phyloP scores from a whole-genome alignment of 2,113 vertebrate species.

The Campylomormyrus numenius region DNA sequence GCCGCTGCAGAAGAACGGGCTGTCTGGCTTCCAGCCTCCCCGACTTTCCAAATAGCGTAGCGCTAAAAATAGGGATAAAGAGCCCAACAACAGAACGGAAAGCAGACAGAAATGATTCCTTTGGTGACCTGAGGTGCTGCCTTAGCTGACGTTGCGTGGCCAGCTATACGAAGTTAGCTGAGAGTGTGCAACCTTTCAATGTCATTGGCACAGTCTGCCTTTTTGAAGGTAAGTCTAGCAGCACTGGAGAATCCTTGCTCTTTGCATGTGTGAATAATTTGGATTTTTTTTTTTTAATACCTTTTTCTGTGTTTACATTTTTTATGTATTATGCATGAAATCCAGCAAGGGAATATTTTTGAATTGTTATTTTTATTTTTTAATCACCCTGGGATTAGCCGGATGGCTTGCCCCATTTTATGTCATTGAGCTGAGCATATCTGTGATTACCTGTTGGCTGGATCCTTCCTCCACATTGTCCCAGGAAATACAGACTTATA shows the following conservation, averaged over 20 bases:
- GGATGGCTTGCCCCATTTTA: background rate
- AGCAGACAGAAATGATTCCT: background rate
- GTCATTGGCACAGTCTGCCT: constrained; percentile 15
- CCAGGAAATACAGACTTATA: background rate
- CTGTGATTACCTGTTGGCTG: background rate
- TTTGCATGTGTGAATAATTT: background rate
- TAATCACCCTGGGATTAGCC: background rate
- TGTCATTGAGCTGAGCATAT: background rate
- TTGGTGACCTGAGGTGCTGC: background rate
- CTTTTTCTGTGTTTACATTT: background rate
- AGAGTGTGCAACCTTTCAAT: constrained; percentile 20
- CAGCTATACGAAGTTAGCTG: background rate
- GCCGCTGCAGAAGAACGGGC: background rate
- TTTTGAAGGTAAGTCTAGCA: constrained; percentile 20
- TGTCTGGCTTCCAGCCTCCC: background rate
- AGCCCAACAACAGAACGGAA: background rate
- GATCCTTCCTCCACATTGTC: background rate
- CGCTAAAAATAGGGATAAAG: background rate
- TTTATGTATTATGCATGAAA: background rate
- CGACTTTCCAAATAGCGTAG: background rate
- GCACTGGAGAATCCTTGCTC: background rate
- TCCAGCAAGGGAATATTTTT: background rate
- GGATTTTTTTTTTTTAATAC: background rate
- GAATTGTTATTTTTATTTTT: background rate
- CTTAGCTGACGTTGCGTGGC: background rate